A percentile compares a stretch with the other conserved stretches of the same genome.
These are phyloP conservation scores for Gambelia wislizenii DNA, from an alignment of 2,797 vertebrate species.

Conservation along the genomic window DNA sequence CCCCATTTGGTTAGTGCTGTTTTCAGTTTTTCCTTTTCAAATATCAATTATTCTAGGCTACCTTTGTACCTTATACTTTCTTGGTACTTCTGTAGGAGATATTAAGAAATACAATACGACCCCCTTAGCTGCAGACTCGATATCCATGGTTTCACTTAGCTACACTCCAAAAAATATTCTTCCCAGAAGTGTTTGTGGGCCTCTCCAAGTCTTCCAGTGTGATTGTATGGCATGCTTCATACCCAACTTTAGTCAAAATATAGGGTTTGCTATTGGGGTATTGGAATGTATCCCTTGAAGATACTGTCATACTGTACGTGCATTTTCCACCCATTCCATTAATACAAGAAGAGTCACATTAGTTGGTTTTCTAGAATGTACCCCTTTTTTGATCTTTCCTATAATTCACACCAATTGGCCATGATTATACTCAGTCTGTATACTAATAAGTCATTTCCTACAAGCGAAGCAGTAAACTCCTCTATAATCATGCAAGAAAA, in stretches of 20 bases:
- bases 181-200: too few species aligned
- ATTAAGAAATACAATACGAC: background rate
- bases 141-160: too few species aligned
- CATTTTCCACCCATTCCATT: background rate
- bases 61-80: background rate
- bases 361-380: background rate
- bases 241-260: too few species aligned
- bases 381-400: background rate
- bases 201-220: too few species aligned
- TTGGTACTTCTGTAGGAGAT: background rate
- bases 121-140: too few species aligned
- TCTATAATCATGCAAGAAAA: background rate
- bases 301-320: too few species aligned
- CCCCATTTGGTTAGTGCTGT: too few species aligned
- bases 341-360: background rate
- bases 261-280: too few species aligned
- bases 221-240: too few species aligned
- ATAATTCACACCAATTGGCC: background rate
- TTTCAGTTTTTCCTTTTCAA: background rate
- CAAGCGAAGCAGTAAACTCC: background rate
- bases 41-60: background rate
- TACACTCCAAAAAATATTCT: too few species aligned
- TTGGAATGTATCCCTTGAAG: too few species aligned
- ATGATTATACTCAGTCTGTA: background rate
- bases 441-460: background rate